These are phyloP conservation scores for Therioaphis trifolii DNA, from an alignment of 2,888 invertebrate genomes.

Conservation along the genomic window DNA sequence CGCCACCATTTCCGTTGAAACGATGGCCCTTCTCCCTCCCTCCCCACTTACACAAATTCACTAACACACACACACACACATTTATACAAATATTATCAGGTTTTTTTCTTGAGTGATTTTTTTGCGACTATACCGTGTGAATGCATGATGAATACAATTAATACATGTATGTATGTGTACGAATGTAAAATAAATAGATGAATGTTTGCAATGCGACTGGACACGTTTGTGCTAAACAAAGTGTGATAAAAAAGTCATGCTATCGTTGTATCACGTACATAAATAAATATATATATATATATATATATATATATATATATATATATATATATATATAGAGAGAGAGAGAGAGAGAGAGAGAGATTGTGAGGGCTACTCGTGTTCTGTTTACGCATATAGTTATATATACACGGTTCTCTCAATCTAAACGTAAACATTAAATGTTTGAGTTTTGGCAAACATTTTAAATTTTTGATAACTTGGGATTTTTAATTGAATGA, in stretches of 20 bases:
- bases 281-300: no score
- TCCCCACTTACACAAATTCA: not conserved
- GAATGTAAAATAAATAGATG: not conserved
- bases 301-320: no score
- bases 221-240: not conserved
- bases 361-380: not conserved
- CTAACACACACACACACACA: not conserved
- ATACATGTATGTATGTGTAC: no score
- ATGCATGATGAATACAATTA: no score
- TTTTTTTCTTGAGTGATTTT: constrained; percentile 1
- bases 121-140: not conserved
- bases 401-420: not conserved
- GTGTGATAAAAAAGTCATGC: not conserved
- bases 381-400: not conserved
- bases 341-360: no score
- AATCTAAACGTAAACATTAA: not conserved
- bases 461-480: no score
- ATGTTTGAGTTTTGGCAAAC: not conserved
- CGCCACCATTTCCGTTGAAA: not conserved
- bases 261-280: no score
- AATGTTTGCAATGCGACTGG: not conserved
- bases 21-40: not conserved
- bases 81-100: not conserved
- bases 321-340: no score
- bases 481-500: no score